phyloP scores from a whole-genome alignment of 2,797 vertebrate species.

The Orientallactaga sibirica region DNA sequence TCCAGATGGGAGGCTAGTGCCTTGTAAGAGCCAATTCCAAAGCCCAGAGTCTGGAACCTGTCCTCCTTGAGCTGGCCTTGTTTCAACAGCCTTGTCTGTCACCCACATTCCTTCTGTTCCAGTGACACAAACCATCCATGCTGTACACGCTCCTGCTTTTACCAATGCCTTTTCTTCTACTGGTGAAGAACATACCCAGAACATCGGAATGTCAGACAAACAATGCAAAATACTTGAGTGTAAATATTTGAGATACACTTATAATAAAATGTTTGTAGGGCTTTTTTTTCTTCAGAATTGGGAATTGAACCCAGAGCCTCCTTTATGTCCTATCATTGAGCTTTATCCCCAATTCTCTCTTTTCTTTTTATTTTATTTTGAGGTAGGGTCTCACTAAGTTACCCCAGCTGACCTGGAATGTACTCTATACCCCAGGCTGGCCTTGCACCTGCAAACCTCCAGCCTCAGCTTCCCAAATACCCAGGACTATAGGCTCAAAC shows the following conservation, averaged over 20 bases:
- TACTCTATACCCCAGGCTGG: neutral
- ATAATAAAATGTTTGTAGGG: neutral
- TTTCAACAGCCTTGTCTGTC: neutral
- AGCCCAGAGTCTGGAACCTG: neutral
- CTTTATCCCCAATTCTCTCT: neutral
- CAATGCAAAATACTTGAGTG: neutral
- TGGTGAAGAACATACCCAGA: neutral
- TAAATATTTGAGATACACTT: constrained; percentile 21
- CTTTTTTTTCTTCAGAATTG: neutral
- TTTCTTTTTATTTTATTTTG: neutral
- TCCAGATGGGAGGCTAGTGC: accelerated
- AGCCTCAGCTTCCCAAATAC: neutral
- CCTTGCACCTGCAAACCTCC: neutral
- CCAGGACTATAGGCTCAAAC: neutral
- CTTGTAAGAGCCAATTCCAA: neutral
- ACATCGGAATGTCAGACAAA: constrained; percentile 6
- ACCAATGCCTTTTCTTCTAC: neutral
- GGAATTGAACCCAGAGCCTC: neutral
- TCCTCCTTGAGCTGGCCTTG: neutral
- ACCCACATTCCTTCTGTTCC: too few relatives aligned
- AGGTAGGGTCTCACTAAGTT: neutral
- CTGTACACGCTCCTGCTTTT: neutral
- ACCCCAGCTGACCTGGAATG: neutral
- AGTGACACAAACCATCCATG: too few relatives aligned
- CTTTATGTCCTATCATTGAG: neutral